Base-by-base conservation (phyloP, 2,113 vertebrate species). In the Pelodiscus sinensis region DNA sequence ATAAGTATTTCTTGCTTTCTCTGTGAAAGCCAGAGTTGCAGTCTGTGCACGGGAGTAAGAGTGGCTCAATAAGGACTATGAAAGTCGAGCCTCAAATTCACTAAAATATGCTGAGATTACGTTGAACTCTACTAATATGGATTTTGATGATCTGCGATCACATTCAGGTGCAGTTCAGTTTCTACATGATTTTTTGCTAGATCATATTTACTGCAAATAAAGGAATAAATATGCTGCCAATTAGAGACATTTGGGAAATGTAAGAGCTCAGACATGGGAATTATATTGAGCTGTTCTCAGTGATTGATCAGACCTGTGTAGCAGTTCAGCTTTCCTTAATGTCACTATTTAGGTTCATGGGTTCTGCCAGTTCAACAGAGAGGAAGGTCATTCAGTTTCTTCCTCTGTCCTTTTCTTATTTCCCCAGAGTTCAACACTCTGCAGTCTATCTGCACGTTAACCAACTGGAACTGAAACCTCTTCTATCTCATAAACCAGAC, bases 291-390 rank as follows among this genome's bases (percentile, higher is more conserved):
- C 93, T 85, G 77, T 87, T 94, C 90, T 89, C 52, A 62, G 73
- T 95, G 94, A 96, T 65, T 95, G 89, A 96, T 97, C 86, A 94
- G 57, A 31, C 44, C 92, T 91, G 52, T 89, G 78, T 27, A 93
- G 79, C 92, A 83, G 94, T 95, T 97, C 90, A 96, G 88, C 95
- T 98, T 97, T 96, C 95, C 96, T 97, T 97, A 97, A 91, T 90
- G 92, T 96, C 95, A 96, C 31, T 85, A 57, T 84, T 73, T 96
- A 91, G 86, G 87, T 94, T 95, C 96, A 95, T 92, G 88, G 83
- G 8, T 75, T 88, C 62, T 75, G 54, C 65, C 68, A 50, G 82
- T 92, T 91, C 80, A 84, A n/a, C 81, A 92, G 82, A 81, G 73
- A 55, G 75, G 58, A 92, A 96, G 8, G 27, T 84, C 87, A 91